phyloP scores from a whole-genome alignment of 2,888 invertebrate species.

The Shargacucullia verbasci region DNA sequence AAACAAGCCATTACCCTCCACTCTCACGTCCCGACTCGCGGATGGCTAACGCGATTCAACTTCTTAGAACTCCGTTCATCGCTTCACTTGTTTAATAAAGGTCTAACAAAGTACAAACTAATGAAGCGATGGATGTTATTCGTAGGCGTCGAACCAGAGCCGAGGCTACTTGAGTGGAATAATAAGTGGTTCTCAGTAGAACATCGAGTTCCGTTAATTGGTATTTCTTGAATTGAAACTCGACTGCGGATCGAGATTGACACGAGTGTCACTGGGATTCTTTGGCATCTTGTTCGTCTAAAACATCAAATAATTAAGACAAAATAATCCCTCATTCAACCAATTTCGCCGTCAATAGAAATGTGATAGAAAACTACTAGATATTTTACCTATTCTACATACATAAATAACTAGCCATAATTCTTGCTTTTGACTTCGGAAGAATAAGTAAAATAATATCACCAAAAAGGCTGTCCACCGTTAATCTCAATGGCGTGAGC shows the following conservation, averaged over 20 bases:
- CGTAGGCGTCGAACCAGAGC: constrained; percentile 27
- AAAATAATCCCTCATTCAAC: neutral
- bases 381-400: too few relatives aligned
- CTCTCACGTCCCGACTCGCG: constrained; percentile 5
- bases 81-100: constrained; percentile 13
- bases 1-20: constrained; percentile 41
- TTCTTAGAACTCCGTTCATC: constrained; percentile 22
- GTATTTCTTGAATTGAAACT: constrained; percentile 23
- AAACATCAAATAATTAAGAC: neutral
- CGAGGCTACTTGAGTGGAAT: constrained; percentile 33
- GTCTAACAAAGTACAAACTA: constrained; percentile 24
- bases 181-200: constrained; percentile 38
- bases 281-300: too few relatives aligned
- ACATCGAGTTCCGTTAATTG: constrained; percentile 31
- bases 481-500: constrained; percentile 35
- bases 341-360: too few relatives aligned
- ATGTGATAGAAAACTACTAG: too few relatives aligned
- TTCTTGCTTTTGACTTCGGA: neutral
- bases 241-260: constrained; percentile 12
- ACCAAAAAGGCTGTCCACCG: constrained; percentile 38
- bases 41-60: constrained; percentile 17
- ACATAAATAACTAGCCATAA: neutral
- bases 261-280: neutral
- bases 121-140: constrained; percentile 42
- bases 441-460: constrained; percentile 32